Conservation (phyloP, 2,888 invertebrate species). For the Caenorhabditis afra region DNA sequence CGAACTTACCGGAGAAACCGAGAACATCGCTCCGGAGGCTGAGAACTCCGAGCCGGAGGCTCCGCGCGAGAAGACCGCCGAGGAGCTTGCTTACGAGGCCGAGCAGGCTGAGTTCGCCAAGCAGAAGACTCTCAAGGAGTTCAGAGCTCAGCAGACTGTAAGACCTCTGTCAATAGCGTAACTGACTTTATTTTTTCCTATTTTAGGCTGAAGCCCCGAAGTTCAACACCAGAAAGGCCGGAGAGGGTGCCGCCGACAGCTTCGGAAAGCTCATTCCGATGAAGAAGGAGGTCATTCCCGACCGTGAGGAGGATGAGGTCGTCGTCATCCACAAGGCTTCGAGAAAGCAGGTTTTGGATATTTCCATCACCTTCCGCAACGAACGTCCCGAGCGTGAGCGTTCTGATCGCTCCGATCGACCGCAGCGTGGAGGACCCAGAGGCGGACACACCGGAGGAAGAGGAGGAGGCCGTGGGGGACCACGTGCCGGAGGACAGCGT, state of each 20-base stretch:
- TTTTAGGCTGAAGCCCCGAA: slow-evolving; percentile 61
- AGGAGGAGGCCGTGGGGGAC: slow-evolving; percentile 51
- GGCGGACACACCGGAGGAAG: slow-evolving; percentile 65
- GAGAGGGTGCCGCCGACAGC: slow-evolving; percentile 70
- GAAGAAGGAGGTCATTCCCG: slow-evolving; percentile 70
- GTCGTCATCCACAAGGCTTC: slow-evolving; percentile 62
- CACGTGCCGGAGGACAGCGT: slow-evolving; percentile 32
- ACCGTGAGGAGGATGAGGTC: slow-evolving; percentile 66
- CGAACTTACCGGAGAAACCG: slow-evolving; percentile 75
- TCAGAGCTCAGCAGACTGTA: slow-evolving; percentile 68
- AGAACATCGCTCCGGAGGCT: slow-evolving; percentile 62
- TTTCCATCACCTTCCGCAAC: slow-evolving; percentile 72
- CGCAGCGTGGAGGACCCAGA: slow-evolving; percentile 50
- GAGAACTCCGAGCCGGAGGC: slow-evolving; percentile 62
- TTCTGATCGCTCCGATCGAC: slow-evolving; percentile 58
- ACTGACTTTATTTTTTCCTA: slow-evolving; percentile 3
- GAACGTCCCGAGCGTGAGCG: slow-evolving; percentile 57
- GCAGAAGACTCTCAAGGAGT: slow-evolving; percentile 79
- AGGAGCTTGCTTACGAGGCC: slow-evolving; percentile 71
- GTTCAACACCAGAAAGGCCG: slow-evolving; percentile 78
- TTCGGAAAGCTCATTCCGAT: slow-evolving; percentile 71
- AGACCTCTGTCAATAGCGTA: slow-evolving; percentile 1
- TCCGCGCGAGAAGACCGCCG: slow-evolving; percentile 74
- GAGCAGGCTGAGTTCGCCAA: slow-evolving; percentile 65
- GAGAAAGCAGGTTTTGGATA: slow-evolving; percentile 70